These are phyloP conservation scores for Rotaria sp. DNA, from an alignment of 2,888 invertebrate species.

Conservation along the genomic window DNA sequence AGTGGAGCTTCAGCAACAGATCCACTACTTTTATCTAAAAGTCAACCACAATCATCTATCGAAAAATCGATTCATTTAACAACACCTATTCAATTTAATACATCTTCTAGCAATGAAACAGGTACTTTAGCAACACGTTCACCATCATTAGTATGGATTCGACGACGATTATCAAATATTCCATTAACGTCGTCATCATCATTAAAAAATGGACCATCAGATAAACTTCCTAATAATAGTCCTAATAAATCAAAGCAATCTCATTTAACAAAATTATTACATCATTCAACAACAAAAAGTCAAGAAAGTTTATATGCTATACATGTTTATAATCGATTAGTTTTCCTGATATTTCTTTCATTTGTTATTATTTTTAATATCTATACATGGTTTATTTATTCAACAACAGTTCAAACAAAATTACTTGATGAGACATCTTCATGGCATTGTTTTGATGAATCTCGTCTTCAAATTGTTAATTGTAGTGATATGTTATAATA, in stretches of 20 bases:
- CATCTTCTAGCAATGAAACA: not conserved
- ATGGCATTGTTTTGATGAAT: conserved; percentile 17
- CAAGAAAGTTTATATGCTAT: conserved; percentile 21
- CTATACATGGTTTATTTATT: conserved; percentile 23
- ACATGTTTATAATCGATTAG: conserved; percentile 6
- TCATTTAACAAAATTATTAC: not conserved
- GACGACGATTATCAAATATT: not conserved
- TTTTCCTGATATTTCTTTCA: not conserved
- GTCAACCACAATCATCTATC: not conserved
- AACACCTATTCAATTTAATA: not conserved
- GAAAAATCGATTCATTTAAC: not conserved
- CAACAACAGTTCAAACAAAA: not conserved
- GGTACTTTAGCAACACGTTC: too few species aligned
- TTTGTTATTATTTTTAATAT: not conserved
- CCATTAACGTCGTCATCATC: too few species aligned
- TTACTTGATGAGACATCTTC: not conserved
- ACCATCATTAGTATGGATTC: not conserved
- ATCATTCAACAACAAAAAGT: not conserved
- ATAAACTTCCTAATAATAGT: not conserved
- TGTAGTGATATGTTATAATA: not conserved
- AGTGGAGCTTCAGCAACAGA: not conserved
- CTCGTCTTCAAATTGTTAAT: not conserved
- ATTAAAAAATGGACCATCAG: not conserved
- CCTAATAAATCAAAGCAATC: not conserved
- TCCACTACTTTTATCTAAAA: not conserved